Evolutionary conservation across 2,888 invertebrate species (phyloP), one percentile per base, ranked within the genome.

Genomic region (Andricus quercusramuli): DNA sequence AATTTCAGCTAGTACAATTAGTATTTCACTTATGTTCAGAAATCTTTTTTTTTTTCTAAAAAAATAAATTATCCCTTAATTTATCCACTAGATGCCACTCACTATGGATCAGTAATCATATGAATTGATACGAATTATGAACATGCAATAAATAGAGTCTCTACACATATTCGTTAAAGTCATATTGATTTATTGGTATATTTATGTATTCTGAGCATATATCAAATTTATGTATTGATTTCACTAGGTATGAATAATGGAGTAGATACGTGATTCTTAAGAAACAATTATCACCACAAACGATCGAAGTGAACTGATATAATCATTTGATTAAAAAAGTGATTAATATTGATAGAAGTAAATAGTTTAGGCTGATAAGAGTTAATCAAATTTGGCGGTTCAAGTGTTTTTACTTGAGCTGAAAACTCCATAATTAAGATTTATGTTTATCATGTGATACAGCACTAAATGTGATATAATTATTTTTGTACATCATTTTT

Each of bases 101-200:
- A 51, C 51, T 51, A 70, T 4, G 20, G 51, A 20, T 47, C 11
- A n/a, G 56, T 70, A 56, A 70, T 56, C 20, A 70, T 70, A 29
- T 29, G 20, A 70, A 44, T 68, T n/a, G 20, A 68, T 68, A 9
- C 41, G 47, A 68, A 47, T 51, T 20, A 51, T 20, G 44, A 20
- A 22, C 25, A 68, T 68, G 44, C 47, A 47, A 68, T 47, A 68
- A 25, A 68, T 17, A 68, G n/a, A n/a, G 41, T 68, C 67, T 29
- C 25, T 11, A 25, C 44, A 2, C 13, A 70, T 70, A 70, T 70
- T 47, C 25, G 9, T 32, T 51, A 51, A 70, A 70, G 47, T 67
- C 9, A 20, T 32, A 66, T 41, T 37, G 66, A 66, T 66, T 13
- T 74, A 74, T 25, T 20, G 9, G n/a, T 29, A 29, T 64, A 29